phyloP scores from a whole-genome alignment of 64 coral and sea anemone genomes.

The Acropora tenuis region DNA sequence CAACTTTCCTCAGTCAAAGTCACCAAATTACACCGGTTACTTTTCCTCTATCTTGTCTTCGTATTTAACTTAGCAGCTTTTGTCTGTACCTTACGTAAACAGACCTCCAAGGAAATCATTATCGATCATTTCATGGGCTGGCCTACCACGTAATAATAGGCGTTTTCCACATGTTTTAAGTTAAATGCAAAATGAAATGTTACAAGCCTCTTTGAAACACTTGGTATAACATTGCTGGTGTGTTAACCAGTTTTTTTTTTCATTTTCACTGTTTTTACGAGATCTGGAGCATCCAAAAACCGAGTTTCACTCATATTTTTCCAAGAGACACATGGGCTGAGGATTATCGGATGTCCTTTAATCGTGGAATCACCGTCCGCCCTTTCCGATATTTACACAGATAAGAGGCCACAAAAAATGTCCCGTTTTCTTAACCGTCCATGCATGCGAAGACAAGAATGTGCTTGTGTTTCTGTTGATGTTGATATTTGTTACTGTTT shows the following conservation, averaged over 20 bases:
- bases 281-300: neutral
- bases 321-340: neutral
- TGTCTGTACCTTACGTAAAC: neutral
- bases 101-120: neutral
- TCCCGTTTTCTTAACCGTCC: neutral
- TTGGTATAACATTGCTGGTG: neutral
- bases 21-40: no score
- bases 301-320: neutral
- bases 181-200: neutral
- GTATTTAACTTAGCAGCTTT: neutral
- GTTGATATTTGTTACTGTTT: neutral
- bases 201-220: neutral
- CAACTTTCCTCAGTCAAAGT: no score
- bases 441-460: no score
- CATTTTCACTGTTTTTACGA: no score
- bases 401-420: neutral
- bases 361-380: neutral
- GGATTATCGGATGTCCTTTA: neutral
- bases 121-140: neutral
- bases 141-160: no score
- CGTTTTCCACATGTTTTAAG: neutral
- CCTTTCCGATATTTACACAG: neutral
- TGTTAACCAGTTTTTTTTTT: no score
- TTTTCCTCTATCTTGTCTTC: neutral
- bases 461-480: neutral